phyloP scores from a whole-genome alignment of 2,888 invertebrate genomes.

The Callinectes sapidus region DNA sequence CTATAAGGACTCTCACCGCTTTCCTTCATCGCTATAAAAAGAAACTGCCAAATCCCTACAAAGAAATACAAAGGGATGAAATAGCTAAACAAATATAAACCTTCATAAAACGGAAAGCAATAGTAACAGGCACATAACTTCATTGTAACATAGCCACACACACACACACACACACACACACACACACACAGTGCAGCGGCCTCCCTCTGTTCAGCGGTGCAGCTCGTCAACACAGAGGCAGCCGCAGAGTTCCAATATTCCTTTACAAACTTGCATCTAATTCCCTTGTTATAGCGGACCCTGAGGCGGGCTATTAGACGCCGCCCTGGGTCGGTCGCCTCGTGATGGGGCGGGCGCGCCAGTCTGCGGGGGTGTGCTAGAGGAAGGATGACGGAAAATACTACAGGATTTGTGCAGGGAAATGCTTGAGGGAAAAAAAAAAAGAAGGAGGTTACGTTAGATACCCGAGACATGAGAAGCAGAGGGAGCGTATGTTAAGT shows the following conservation, averaged over 20 bases:
- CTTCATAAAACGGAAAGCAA: background rate
- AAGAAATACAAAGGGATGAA: background rate
- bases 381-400: background rate
- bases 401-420: no score
- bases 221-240: constrained; percentile 46
- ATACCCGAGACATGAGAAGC: background rate
- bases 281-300: constrained; percentile 61
- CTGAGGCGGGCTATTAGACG: constrained; percentile 59
- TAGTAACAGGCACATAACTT: background rate
- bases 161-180: constrained; percentile 39
- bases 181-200: constrained; percentile 30
- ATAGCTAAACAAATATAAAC: background rate
- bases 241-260: constrained; percentile 52
- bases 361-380: background rate
- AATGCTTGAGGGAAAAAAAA: no score
- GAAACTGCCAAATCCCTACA: background rate
- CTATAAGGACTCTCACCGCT: background rate
- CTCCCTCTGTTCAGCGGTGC: background rate
- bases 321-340: constrained; percentile 36
- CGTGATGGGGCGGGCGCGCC: constrained; percentile 38
- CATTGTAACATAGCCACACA: background rate
- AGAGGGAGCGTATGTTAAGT: background rate
- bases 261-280: constrained; percentile 62
- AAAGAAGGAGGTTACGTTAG: background rate
- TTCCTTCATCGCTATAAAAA: background rate